These are phyloP conservation scores for Ladona fulva DNA, from an alignment of 1,140 invertebrate genomes.

Conservation along the genomic window DNA sequence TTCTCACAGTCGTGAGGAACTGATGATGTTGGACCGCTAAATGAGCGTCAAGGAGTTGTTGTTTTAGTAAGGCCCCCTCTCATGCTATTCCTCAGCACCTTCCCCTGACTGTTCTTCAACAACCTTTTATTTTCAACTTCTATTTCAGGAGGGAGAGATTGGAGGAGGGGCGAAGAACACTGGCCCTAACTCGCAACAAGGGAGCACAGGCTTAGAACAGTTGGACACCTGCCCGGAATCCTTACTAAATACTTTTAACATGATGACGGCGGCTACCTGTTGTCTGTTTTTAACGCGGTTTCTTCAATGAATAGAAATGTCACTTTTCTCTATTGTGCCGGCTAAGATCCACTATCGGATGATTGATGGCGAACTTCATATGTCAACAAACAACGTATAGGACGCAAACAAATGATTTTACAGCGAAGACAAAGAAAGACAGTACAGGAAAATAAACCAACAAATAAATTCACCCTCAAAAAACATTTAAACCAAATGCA, in stretches of 20 bases:
- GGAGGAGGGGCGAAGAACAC: background rate
- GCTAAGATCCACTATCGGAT: too few relatives aligned
- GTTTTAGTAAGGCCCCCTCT: background rate
- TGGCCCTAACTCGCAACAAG: background rate
- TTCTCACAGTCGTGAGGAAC: background rate
- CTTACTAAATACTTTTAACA: slow-evolving; percentile 1
- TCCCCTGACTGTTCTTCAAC: background rate
- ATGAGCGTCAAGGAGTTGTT: slow-evolving; percentile 3
- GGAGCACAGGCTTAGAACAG: background rate
- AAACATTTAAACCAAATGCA: too few relatives aligned
- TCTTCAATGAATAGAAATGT: background rate
- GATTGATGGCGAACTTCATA: too few relatives aligned
- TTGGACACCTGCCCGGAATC: background rate
- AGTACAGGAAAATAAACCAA: too few relatives aligned
- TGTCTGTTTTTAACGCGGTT: slow-evolving; percentile 1
- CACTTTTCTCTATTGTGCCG: background rate
- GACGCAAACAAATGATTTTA: too few relatives aligned
- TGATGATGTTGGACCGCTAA: background rate
- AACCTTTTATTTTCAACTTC: background rate
- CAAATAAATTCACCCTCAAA: too few relatives aligned
- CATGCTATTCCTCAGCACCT: background rate
- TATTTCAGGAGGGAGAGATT: slow-evolving; percentile 1
- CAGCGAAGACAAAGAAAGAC: too few relatives aligned
- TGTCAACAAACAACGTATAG: too few relatives aligned
- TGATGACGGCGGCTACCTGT: background rate